Evolutionary conservation across 64 coral and sea anemone species (phyloP).

Genomic region (Pachyseris speciosa): DNA sequence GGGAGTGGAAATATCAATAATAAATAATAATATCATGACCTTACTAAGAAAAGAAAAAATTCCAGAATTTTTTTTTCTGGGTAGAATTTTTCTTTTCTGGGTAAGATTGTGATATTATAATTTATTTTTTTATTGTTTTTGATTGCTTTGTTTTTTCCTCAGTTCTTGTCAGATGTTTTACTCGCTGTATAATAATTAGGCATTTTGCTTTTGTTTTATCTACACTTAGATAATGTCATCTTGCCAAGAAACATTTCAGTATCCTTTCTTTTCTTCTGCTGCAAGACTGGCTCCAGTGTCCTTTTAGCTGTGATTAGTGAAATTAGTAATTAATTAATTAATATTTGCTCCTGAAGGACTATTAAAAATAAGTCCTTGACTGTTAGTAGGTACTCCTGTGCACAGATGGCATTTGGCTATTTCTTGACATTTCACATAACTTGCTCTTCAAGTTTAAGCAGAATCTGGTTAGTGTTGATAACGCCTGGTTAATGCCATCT

Average conservation of each 20-base stretch:
- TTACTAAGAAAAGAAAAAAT: too few species aligned
- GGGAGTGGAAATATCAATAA: too few species aligned
- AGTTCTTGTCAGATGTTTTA: not conserved
- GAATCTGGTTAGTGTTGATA: constrained; percentile 19
- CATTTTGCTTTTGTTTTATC: not conserved
- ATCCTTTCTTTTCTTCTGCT: constrained; percentile 9
- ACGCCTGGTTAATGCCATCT: not conserved
- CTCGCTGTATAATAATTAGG: not conserved
- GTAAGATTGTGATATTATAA: too few species aligned
- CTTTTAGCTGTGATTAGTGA: not conserved
- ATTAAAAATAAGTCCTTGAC: too few species aligned
- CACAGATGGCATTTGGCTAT: constrained; percentile 5
- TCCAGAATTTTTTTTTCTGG: too few species aligned
- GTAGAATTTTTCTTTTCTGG: too few species aligned
- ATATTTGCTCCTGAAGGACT: too few species aligned
- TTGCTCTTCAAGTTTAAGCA: constrained; percentile 32
- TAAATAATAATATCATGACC: too few species aligned
- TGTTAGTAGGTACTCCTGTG: constrained; percentile 4
- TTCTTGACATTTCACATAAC: constrained; percentile 55
- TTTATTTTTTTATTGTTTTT: not conserved
- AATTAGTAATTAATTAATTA: not conserved
- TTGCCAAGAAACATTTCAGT: constrained; percentile 43
- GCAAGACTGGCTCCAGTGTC: not conserved
- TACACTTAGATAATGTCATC: not conserved
- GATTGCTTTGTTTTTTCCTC: not conserved